These are phyloP conservation scores for Eolophus roseicapilla DNA, from an alignment of 2,113 vertebrate species.

Conservation along the genomic window DNA sequence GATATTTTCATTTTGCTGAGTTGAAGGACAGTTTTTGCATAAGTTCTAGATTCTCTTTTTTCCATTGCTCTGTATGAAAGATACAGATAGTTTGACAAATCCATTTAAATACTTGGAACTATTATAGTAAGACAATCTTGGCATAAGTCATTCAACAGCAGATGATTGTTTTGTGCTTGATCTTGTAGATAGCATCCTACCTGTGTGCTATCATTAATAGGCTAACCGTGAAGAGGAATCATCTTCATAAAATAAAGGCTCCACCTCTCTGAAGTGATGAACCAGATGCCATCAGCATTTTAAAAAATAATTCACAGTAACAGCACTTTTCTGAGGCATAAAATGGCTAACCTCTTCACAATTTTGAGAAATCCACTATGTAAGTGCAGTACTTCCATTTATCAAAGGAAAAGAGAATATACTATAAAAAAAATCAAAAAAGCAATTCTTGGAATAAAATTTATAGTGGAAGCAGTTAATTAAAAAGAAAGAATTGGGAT, in stretches of 20 bases:
- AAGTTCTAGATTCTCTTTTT: neutral
- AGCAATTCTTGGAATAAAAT: neutral
- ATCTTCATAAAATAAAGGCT: neutral
- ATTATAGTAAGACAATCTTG: neutral
- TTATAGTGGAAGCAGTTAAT: neutral
- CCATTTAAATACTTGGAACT: neutral
- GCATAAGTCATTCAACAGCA: neutral
- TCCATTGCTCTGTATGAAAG: neutral
- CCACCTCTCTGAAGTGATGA: neutral
- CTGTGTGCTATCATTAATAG: neutral
- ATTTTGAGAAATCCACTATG: accelerated
- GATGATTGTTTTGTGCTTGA: neutral
- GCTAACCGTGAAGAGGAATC: neutral
- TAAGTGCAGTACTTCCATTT: neutral
- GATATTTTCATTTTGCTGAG: neutral
- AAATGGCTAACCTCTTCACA: neutral
- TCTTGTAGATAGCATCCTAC: neutral
- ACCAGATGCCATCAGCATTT: neutral
- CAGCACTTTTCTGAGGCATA: neutral
- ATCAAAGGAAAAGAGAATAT: neutral
- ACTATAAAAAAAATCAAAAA: neutral
- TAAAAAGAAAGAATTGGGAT: neutral
- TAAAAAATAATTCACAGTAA: neutral
- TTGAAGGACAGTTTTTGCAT: neutral
- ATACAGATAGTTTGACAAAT: neutral